Base-by-base conservation (phyloP, 2,797 vertebrate species). In the Urosaurus nigricauda region DNA sequence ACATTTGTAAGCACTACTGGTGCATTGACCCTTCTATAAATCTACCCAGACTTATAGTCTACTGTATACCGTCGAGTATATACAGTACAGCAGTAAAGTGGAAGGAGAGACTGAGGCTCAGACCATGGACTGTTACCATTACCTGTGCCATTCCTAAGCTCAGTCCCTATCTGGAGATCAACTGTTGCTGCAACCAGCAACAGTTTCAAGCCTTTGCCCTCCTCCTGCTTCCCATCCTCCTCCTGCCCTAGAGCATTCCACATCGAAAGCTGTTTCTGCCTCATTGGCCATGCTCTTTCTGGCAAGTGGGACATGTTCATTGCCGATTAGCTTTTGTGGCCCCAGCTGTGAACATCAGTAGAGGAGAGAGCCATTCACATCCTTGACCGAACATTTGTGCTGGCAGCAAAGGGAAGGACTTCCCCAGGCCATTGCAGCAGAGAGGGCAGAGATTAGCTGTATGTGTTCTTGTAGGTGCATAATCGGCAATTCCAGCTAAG, bases 321-420 rank as follows among this genome's bases (percentile, higher is more conserved):
- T 75, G 89, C 91, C 35, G 73, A 91, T 93, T 94, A 90, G 89
- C 94, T 93, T 92, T 83, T 79, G 94, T 93, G 92, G 92, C 92
- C 91, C 0, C 0, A 77, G 89, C 89, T 92, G 92, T 93, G 88
- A 94, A 71, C 0, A 40, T 90, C 53, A 79, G 40, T 4, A 53
- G n/a, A 71, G 77, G 11, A 0, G 0, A 56, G 19, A 0, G 78
- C 80, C 29, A 37, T 73, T 29, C 29, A 51, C 51, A 89, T 71
- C 68, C n/a, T 40, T 60, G 37, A 0, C 0, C 58, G 70, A 37
- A 16, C 24, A 78, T 0, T 4, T 51, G 82, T 84, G 86, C 6
- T 13, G 74, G 58, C 73, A 74, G 86, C 26, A 29, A 35, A 7
- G 60, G 0, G 43, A 60, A 0, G 0, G 21, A 74, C 56, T 85